Conservation (phyloP, 1,140 invertebrate species). For the Spodoptera litura region DNA sequence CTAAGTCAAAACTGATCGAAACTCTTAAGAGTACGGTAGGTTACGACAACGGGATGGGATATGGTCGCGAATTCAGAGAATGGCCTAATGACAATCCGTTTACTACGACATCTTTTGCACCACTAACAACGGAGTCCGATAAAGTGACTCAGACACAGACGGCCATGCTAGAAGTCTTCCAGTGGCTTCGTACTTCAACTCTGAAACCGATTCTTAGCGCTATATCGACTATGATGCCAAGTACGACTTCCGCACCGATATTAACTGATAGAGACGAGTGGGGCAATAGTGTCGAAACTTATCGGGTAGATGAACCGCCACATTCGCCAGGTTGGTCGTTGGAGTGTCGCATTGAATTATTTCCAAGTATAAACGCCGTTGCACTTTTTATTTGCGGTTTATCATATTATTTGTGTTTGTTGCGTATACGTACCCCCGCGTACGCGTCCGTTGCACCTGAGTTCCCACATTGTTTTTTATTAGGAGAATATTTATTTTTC, state of each 20-base stretch:
- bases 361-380: slow-evolving; percentile 71
- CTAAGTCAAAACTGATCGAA: slow-evolving; percentile 81
- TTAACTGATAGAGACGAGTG: slow-evolving; percentile 78
- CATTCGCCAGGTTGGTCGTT: slow-evolving; percentile 84
- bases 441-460: slow-evolving; percentile 59
- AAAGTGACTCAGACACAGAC: slow-evolving; percentile 81
- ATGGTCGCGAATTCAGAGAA: slow-evolving; percentile 73
- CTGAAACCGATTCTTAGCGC: slow-evolving; percentile 81
- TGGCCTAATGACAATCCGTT: slow-evolving; percentile 85
- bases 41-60: slow-evolving; percentile 71
- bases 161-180: slow-evolving; percentile 85
- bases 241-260: slow-evolving; percentile 67
- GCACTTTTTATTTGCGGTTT: slow-evolving; percentile 78
- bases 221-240: slow-evolving; percentile 71
- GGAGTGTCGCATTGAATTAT: slow-evolving; percentile 72
- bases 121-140: slow-evolving; percentile 76
- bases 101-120: slow-evolving; percentile 79
- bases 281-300: slow-evolving; percentile 80
- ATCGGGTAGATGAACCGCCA: slow-evolving; percentile 84
- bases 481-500: slow-evolving; percentile 47
- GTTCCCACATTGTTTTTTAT: slow-evolving; percentile 44
- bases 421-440: slow-evolving; percentile 51
- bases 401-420: slow-evolving; percentile 57
- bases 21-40: slow-evolving; percentile 80
- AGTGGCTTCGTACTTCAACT: slow-evolving; percentile 82